A percentile compares a stretch with the other conserved stretches of the same genome.
Conservation (phyloP, 2,797 vertebrate genomes). For the Eupleurogrammus muticus region DNA sequence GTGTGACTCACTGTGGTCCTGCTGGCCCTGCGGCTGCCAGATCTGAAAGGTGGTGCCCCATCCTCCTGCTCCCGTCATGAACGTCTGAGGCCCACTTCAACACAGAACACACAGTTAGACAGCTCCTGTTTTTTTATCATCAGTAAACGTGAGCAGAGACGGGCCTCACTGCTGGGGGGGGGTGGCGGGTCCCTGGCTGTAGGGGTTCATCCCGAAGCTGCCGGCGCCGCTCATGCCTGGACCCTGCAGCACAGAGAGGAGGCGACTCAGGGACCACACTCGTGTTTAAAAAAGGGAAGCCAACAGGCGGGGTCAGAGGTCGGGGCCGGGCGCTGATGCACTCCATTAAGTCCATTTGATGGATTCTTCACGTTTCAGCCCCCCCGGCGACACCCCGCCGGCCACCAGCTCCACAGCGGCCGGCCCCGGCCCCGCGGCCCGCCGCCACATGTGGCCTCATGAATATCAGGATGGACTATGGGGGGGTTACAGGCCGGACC, state of each 20-base stretch:
- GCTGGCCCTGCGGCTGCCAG: constrained; percentile 95
- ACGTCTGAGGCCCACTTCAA: constrained; percentile 92
- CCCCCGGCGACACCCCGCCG: constrained; percentile 79
- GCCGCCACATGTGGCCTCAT: constrained; percentile 79
- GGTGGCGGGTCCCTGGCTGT: constrained; percentile 92
- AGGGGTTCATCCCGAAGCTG: constrained; percentile 93
- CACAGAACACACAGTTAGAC: constrained; percentile 8
- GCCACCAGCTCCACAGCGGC: constrained; percentile 70
- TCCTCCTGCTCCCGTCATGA: constrained; percentile 95
- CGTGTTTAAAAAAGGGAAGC: constrained; percentile 71
- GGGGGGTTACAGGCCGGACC: constrained; percentile 49
- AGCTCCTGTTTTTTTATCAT: background rate
- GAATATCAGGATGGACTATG: constrained; percentile 79
- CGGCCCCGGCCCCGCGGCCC: constrained; percentile 47
- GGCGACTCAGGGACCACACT: constrained; percentile 78
- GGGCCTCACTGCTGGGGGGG: constrained; percentile 95
- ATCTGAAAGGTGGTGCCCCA: constrained; percentile 97
- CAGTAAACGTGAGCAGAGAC: constrained; percentile 16
- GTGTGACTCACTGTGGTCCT: constrained; percentile 97
- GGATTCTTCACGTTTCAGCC: constrained; percentile 85
- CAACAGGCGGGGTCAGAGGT: constrained; percentile 81
- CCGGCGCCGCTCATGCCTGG: constrained; percentile 89
- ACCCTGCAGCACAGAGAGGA: constrained; percentile 83
- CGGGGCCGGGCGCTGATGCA: constrained; percentile 74
- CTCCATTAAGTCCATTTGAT: constrained; percentile 85